Percentiles rank a stretch among this genome's conserved stretches.
These are phyloP conservation scores for Corythoichthys intestinalis DNA, from an alignment of 2,113 vertebrate species.

Conservation along the genomic window DNA sequence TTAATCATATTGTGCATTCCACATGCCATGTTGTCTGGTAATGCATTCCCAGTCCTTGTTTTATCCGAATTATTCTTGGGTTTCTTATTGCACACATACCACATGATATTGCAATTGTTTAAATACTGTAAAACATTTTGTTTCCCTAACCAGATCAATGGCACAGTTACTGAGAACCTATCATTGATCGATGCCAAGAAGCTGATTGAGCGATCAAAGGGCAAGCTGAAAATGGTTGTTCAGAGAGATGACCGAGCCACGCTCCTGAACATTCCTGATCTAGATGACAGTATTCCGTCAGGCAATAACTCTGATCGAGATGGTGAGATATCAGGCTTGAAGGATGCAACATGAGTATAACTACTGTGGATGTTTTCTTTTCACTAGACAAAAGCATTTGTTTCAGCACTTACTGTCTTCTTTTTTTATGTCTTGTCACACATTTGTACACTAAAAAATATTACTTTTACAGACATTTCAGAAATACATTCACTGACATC, in stretches of 20 bases:
- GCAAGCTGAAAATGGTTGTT: slow-evolving; percentile 98
- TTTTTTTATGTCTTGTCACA: neutral
- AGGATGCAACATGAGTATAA: neutral
- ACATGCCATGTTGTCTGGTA: neutral
- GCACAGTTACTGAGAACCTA: slow-evolving; percentile 98
- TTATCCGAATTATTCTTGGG: neutral
- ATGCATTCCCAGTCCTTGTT: neutral
- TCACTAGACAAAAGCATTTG: neutral
- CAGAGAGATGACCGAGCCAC: slow-evolving; percentile 94
- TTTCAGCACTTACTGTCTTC: neutral
- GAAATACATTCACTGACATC: slow-evolving; percentile 99
- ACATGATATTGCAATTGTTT: neutral
- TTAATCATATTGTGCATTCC: neutral
- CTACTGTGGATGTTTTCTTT: no score
- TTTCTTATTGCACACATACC: neutral
- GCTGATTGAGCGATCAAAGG: slow-evolving; percentile 97
- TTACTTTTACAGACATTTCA: slow-evolving; percentile 90
- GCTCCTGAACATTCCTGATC: slow-evolving; percentile 90
- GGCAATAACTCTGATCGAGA: slow-evolving; percentile 94
- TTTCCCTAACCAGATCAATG: slow-evolving; percentile 83
- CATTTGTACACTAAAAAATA: slow-evolving; percentile 27
- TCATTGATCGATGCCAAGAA: slow-evolving; percentile 97
- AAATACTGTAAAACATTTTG: slow-evolving; percentile 10
- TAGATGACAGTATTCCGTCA: slow-evolving; percentile 96
- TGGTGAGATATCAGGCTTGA: slow-evolving; percentile 73